Conservation (phyloP, 2,113 vertebrate genomes). For the Etheostoma cragini region DNA sequence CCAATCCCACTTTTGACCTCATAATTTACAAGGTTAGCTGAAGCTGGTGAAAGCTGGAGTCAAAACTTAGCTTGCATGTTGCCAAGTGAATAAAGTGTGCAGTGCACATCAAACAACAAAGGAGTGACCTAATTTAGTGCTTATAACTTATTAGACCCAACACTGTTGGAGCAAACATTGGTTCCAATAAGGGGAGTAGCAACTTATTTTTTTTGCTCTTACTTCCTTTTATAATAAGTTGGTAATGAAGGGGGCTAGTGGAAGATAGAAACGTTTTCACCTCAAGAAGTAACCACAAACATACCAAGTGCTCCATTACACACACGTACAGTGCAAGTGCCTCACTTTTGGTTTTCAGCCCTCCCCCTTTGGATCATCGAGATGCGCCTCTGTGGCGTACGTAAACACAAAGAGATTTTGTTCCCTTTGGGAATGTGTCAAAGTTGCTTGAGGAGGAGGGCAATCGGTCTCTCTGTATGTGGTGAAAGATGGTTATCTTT, state of each 20-base stretch:
- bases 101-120: slow-evolving; percentile 27
- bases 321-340: slow-evolving; percentile 63
- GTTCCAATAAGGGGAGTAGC: not conserved
- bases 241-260: slow-evolving; percentile 12
- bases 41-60: not conserved
- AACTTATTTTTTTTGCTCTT: slow-evolving; percentile 8
- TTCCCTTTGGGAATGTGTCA: slow-evolving; percentile 41
- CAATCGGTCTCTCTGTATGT: slow-evolving; percentile 34
- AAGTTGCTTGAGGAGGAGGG: slow-evolving; percentile 39
- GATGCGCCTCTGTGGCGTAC: not conserved
- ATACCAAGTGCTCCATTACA: slow-evolving; percentile 50
- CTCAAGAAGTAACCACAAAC: slow-evolving; percentile 26
- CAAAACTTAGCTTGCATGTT: slow-evolving; percentile 17
- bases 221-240: slow-evolving; percentile 24
- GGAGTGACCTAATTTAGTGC: slow-evolving; percentile 49
- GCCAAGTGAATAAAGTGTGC: slow-evolving; percentile 23
- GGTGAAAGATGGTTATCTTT: slow-evolving; percentile 16
- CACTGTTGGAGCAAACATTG: slow-evolving; percentile 16
- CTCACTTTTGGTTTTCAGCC: slow-evolving; percentile 69
- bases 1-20: not conserved
- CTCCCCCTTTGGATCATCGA: slow-evolving; percentile 51
- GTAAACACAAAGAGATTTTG: slow-evolving; percentile 45
- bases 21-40: slow-evolving; percentile 2
- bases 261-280: slow-evolving; percentile 23
- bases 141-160: not conserved